A percentile compares a stretch with the other conserved stretches of the same genome.
Evolutionary conservation across 2,113 vertebrate species (phyloP).

Genomic region (Spea multiplicata): DNA sequence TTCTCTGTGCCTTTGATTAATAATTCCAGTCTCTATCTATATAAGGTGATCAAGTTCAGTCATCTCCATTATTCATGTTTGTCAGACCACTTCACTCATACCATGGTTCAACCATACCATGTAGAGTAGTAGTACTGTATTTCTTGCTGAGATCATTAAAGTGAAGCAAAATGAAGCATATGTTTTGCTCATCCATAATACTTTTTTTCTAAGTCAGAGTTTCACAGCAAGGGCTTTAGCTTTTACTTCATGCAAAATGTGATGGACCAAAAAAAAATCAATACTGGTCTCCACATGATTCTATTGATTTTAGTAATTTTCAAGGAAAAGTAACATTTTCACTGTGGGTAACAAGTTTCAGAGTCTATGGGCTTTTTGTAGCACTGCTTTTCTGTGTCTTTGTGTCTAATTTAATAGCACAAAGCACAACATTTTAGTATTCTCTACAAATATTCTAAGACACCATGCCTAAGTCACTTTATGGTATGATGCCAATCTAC

Average conservation of each 20-base stretch:
- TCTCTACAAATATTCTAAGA: too few species aligned
- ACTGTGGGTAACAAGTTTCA: conserved; percentile 5
- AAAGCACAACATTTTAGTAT: neutral
- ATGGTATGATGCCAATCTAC: neutral
- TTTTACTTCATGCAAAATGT: conserved; percentile 21
- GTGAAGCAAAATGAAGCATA: conserved; percentile 5
- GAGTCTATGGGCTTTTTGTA: neutral
- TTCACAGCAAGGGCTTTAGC: conserved; percentile 18
- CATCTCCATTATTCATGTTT: neutral
- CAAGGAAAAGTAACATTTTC: conserved; percentile 32
- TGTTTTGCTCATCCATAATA: neutral
- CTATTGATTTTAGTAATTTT: conserved; percentile 28
- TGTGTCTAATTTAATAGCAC: neutral
- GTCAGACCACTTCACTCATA: neutral
- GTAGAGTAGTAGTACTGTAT: neutral
- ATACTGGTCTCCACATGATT: conserved; percentile 32
- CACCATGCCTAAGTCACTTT: too few species aligned
- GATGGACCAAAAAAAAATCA: conserved; percentile 36
- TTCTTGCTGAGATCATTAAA: conserved; percentile 12
- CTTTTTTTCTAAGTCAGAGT: conserved; percentile 6
- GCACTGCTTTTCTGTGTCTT: neutral
- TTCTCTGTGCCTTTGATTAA: too few species aligned
- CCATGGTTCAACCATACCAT: neutral
- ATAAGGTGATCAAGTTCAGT: neutral
- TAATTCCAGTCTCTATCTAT: too few species aligned